Conservation (phyloP, 1,140 invertebrate species). For the Lordiphosa stackelbergi region DNA sequence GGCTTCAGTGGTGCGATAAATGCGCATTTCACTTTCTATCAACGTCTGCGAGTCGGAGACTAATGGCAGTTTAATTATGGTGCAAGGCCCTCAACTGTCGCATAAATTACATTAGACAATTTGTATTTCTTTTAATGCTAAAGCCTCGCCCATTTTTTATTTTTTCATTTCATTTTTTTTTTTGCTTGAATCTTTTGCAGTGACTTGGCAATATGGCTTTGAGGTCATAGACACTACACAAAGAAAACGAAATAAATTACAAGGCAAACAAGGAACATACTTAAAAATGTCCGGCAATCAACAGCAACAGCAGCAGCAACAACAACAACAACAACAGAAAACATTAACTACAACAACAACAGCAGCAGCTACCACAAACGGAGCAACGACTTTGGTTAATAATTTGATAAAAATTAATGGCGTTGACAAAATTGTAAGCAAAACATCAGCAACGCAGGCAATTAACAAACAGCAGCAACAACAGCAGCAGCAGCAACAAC, state of each 20-base stretch:
- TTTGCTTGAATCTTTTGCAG: constrained; percentile 35
- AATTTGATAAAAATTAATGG: constrained; percentile 70
- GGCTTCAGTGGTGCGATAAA: constrained; percentile 58
- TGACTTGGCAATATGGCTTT: constrained; percentile 38
- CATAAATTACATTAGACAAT: constrained; percentile 55
- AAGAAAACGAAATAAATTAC: constrained; percentile 31
- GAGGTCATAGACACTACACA: constrained; percentile 50
- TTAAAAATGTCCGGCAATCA: constrained; percentile 70
- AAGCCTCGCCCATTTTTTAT: constrained; percentile 33
- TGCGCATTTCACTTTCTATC: constrained; percentile 72
- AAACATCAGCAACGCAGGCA: constrained; percentile 48
- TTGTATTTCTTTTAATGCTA: constrained; percentile 27
- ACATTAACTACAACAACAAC: constrained; percentile 20
- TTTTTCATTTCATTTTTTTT: constrained; percentile 7
- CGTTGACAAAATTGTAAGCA: constrained; percentile 66
- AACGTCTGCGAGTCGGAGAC: constrained; percentile 27
- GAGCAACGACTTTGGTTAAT: constrained; percentile 52
- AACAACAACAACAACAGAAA: constrained; percentile 26
- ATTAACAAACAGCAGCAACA: constrained; percentile 59
- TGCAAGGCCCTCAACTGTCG: constrained; percentile 52
- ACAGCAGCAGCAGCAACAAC: constrained; percentile 51
- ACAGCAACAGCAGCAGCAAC: constrained; percentile 55
- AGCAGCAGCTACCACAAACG: constrained; percentile 37
- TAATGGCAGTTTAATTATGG: constrained; percentile 66
- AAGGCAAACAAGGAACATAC: constrained; percentile 60